Evolutionary conservation across 2,888 invertebrate genomes (phyloP), one percentile per base, ranked within the genome.

Genomic region (Nematopogon swammerdamellus): DNA sequence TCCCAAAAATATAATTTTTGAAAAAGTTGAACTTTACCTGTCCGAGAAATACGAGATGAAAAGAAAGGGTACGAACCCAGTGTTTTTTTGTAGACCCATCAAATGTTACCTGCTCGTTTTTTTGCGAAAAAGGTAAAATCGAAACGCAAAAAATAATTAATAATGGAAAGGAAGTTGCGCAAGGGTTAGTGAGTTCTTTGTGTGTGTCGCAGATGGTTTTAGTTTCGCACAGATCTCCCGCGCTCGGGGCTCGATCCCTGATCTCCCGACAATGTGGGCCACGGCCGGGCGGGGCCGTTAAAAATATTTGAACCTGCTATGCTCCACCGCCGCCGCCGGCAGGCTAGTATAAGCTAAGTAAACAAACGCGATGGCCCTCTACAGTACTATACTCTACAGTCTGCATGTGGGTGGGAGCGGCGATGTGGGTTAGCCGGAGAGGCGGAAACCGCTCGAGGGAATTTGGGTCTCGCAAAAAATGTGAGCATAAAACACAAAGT

Each of bases 21-120:
- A 74, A 79, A 79, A 72, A 72, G 59, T 63, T 66, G 64, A 63
- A 68, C 65, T 59, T 75, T 79, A 79, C 79, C 79, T 79, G 79
- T 77, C 75, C 64, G 63, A 74, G 79, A 74, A 77, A 77, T 69
- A 68, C 60, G 75, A 79, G 66, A 71, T 67, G 57, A 67, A 71
- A 70, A 69, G 76, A 79, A 79, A 71, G 77, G 77, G 77, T 79
- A 74, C 67, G 68, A 65, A 63, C 68, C 67, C 66, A 63, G 63
- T 67, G 70, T n/a, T n/a, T 72, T 72, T 69, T 68, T 61, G 59
- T 62, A 60, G 62, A 56, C 57, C 54, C 58, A 61, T 58, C 57
- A 57, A 56, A 58, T 58, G 62, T 66, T 69, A 72, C 72, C 69
- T 69, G 70, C 48, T 36, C 36, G 59, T 67, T 70, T 30, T 71